Evolutionary conservation across 2,113 vertebrate species (phyloP).

Genomic region (Pholis gunnellus): DNA sequence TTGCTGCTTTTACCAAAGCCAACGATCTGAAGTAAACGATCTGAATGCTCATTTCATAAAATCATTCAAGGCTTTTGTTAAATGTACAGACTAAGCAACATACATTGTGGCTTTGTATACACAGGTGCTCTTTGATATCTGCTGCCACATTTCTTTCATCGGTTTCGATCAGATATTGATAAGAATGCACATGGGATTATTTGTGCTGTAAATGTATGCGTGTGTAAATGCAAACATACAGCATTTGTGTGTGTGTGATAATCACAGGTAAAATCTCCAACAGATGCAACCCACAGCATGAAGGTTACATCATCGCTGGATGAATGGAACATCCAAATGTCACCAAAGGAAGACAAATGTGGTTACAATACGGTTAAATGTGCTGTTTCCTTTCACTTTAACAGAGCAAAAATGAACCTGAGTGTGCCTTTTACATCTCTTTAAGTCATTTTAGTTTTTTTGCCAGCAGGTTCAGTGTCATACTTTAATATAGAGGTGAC

Average conservation of each 20-base stretch:
- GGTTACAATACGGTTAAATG: background rate
- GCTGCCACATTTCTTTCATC: background rate
- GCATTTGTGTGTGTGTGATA: background rate
- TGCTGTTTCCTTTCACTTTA: background rate
- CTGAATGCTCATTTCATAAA: background rate
- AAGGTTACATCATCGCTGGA: background rate
- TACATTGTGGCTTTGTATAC: background rate
- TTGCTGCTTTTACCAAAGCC: background rate
- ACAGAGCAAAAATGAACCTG: background rate
- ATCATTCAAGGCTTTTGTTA: background rate
- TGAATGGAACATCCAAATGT: background rate
- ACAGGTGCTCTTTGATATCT: background rate
- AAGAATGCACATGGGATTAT: background rate
- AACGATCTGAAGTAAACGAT: background rate
- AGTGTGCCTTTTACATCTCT: background rate
- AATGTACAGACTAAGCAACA: background rate
- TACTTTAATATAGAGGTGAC: background rate
- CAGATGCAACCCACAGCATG: background rate
- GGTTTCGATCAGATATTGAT: background rate
- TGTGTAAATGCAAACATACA: background rate
- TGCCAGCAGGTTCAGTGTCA: background rate
- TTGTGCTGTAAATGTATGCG: background rate
- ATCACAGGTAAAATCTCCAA: background rate
- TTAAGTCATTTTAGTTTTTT: constrained; percentile 8
- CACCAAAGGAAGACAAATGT: background rate